phyloP scores from a whole-genome alignment of 2,797 vertebrate genomes.

The Heterohyrax brucei region DNA sequence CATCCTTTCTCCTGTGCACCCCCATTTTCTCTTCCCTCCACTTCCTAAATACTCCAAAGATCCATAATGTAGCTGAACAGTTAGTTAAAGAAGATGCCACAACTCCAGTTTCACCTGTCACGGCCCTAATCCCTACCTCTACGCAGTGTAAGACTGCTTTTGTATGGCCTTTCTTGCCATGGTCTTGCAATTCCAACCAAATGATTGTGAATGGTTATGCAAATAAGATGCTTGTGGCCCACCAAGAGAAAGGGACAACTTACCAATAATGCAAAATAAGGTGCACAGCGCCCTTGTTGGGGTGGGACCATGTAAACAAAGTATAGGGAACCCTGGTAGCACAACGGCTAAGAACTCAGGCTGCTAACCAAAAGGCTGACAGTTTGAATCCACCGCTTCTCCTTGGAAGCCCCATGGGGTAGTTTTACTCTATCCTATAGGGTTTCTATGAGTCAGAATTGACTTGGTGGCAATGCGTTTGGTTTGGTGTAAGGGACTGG shows the following conservation, averaged over 20 bases:
- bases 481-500: background rate
- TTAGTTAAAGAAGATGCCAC: constrained; percentile 46
- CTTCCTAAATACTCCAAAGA: background rate
- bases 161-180: background rate
- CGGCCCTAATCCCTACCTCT: background rate
- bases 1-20: background rate
- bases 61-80: background rate
- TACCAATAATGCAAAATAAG: background rate
- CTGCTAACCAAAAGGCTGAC: no score
- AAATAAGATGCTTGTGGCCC: background rate
- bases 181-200: background rate
- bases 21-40: background rate
- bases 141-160: background rate
- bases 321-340: no score
- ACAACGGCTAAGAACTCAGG: no score
- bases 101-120: constrained; percentile 23
- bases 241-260: background rate
- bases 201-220: background rate
- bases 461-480: no score
- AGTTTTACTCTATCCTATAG: no score
- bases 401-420: no score
- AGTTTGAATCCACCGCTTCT: no score
- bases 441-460: no score
- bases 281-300: background rate
- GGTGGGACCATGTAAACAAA: no score